Percentiles rank a stretch among this genome's conserved stretches.
phyloP scores from a whole-genome alignment of 1,140 invertebrate species.

The Laupala kohalensis region DNA sequence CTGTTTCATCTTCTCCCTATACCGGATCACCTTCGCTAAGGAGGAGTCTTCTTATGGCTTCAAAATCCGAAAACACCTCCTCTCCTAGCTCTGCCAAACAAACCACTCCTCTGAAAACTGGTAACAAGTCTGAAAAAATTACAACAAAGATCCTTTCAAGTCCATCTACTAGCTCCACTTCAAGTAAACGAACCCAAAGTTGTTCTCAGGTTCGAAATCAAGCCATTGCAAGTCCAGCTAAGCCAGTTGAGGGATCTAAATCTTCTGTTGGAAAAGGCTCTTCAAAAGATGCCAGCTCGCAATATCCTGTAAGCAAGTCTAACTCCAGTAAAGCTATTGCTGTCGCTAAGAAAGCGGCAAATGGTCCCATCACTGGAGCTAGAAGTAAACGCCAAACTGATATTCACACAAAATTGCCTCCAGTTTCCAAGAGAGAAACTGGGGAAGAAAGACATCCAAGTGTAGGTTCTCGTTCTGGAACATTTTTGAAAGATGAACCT shows the following conservation, averaged over 20 bases:
- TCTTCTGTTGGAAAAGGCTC: not conserved
- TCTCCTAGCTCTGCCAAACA: not conserved
- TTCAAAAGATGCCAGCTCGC: not conserved
- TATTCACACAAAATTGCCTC: not conserved
- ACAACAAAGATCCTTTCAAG: not conserved
- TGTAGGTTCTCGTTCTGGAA: conserved; percentile 45
- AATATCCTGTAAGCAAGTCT: not conserved
- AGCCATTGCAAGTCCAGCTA: not conserved
- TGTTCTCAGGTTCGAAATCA: not conserved
- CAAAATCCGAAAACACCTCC: conserved; percentile 19
- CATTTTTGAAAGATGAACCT: conserved; percentile 57
- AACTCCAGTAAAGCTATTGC: not conserved
- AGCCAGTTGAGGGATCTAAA: not conserved
- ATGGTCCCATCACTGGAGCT: not conserved
- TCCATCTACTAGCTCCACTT: not conserved
- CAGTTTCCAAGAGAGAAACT: not conserved
- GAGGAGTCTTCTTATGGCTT: conserved; percentile 25
- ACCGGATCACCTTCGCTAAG: conserved; percentile 21
- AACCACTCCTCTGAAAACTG: not conserved
- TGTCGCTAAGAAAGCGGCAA: not conserved
- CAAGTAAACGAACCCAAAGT: not conserved
- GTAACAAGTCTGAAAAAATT: not conserved
- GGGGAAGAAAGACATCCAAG: conserved; percentile 9
- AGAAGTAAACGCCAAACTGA: not conserved
- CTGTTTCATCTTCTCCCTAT: conserved; percentile 1